Base-by-base conservation (phyloP, 2,797 vertebrate genomes). In the Micropoecilia bifurca region DNA sequence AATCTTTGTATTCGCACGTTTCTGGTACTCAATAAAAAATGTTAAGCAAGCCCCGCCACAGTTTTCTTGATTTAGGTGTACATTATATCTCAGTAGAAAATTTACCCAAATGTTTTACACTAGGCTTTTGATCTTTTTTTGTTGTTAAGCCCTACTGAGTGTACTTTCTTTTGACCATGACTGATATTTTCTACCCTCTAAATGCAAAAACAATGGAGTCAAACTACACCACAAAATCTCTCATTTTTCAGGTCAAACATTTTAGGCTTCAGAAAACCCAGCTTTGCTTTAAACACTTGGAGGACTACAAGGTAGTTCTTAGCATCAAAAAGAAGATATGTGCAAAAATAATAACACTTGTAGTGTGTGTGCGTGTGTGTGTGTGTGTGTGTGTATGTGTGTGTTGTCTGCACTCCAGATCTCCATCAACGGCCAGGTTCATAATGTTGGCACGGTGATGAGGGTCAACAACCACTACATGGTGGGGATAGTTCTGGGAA, bases 351-450 rank as follows among this genome's bases (percentile, higher is more conserved):
- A 10, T 75, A 30, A 75, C 22, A 36, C 9, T 7, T 74, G 46
- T 1, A 25, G 6, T 77, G 46, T 41, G 43, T 43, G 46, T 16
- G 46, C 18, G 46, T 1, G 46, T 16, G 47, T 6, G 41, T 41
- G 43, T 45, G 46, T 5, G 47, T 48, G 46, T 0, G 14, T 5
- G 47, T 2, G 18, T 7, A 6, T 79, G 2, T 28, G 28, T 85
- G 1, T 77, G 6, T 71, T 55, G 2, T 50, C 22, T 77, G 7
- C 74, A 83, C 20, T 80, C 30, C 85, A 99, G 98, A 95, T 99
- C 85, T 97, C 97, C 3, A 95, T 99, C 79, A 98, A 98, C 0
- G 94, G 94, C 0, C 91, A 91, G 46, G 97, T 97, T 22, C 73
- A 93, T 63, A 85, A 90, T 0, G 93, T 98, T 82, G 98, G 97